Percentiles rank a stretch among this genome's conserved stretches.
phyloP scores from a whole-genome alignment of 2,888 invertebrate genomes.

The Isoperla grammatica region DNA sequence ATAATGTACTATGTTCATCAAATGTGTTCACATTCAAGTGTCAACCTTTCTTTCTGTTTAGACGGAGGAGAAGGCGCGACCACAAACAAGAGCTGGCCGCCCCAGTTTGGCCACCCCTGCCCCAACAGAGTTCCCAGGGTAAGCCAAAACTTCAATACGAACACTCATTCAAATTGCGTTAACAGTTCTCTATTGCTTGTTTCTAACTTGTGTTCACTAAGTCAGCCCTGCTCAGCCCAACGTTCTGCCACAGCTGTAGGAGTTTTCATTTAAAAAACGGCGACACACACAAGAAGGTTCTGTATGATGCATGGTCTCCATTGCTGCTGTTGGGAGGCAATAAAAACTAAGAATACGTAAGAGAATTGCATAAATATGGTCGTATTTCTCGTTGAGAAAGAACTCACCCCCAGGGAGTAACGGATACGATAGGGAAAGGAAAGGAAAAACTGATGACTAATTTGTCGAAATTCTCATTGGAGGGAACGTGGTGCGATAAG shows the following conservation, averaged over 20 bases:
- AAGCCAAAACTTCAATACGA: conserved; percentile 1
- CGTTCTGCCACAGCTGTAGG: conserved; percentile 21
- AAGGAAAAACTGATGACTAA: conserved; percentile 42
- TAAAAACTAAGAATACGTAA: conserved; percentile 24
- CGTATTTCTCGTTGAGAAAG: conserved; percentile 25
- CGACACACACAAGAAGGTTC: conserved; percentile 24
- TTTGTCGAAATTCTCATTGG: conserved; percentile 42
- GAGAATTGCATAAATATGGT: conserved; percentile 27
- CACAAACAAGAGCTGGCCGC: conserved; percentile 27
- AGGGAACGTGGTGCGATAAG: conserved; percentile 32
- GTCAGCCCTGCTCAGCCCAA: conserved; percentile 7
- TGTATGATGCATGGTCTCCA: conserved; percentile 23
- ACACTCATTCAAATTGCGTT: neutral
- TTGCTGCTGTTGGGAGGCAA: conserved; percentile 20
- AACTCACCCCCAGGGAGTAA: conserved; percentile 17
- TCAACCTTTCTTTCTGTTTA: no score
- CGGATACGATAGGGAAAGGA: conserved; percentile 20
- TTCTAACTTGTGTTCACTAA: conserved; percentile 4
- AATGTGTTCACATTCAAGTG: no score
- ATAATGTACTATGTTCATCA: no score
- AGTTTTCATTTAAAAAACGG: conserved; percentile 19
- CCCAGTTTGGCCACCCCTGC: neutral
- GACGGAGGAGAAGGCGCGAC: conserved; percentile 27
- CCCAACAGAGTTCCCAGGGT: conserved; percentile 20
- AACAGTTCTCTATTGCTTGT: neutral